These are phyloP conservation scores for Cheirogaleus medius DNA, from an alignment of 2,113 vertebrate species.

Conservation along the genomic window DNA sequence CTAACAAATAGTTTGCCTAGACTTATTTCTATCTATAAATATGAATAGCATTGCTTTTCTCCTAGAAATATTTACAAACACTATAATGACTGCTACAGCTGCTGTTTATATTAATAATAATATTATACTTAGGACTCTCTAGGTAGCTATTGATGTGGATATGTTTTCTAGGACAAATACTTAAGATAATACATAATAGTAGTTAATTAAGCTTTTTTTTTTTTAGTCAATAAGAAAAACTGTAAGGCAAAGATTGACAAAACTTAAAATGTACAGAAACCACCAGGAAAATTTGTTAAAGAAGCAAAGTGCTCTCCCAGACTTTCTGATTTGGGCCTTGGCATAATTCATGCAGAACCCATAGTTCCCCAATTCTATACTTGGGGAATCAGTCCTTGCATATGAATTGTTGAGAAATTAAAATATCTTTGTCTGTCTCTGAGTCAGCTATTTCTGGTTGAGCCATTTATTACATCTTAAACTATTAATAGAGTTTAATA, in stretches of 20 bases:
- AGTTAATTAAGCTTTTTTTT: not conserved
- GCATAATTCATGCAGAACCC: not conserved
- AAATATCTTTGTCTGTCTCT: constrained; percentile 80
- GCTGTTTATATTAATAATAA: not conserved
- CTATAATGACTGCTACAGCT: not conserved
- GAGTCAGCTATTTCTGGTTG: constrained; percentile 82
- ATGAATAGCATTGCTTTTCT: not conserved
- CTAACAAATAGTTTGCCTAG: not conserved
- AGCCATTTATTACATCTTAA: constrained; percentile 81
- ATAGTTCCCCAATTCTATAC: constrained; percentile 11
- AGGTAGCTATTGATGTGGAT: not conserved
- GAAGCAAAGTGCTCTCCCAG: not conserved
- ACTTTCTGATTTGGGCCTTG: not conserved
- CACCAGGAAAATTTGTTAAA: not conserved
- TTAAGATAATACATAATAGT: not conserved
- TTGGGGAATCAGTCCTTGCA: constrained; percentile 52
- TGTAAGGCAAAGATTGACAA: not conserved
- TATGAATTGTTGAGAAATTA: constrained; percentile 79
- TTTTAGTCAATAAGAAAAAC: not conserved
- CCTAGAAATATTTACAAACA: not conserved
- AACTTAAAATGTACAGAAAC: not conserved
- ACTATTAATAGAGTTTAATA: constrained; percentile 85
- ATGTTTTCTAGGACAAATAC: not conserved
- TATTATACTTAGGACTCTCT: not conserved
- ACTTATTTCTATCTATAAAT: not conserved